Evolutionary conservation across 2,888 invertebrate genomes (phyloP).

Genomic region (Leptinotarsa haldemani): DNA sequence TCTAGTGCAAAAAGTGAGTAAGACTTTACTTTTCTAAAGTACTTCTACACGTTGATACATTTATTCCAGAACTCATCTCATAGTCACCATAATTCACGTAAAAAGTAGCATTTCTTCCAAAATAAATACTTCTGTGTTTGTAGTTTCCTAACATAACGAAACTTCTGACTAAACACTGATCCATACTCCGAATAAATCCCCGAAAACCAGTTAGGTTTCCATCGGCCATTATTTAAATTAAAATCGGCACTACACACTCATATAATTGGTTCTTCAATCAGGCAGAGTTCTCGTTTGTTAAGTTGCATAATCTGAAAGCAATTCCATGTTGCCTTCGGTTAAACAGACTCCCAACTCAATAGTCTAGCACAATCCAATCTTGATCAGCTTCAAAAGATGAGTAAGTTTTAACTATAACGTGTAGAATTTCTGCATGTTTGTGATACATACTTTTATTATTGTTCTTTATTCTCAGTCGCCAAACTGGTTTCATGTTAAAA

Average conservation of each 20-base stretch:
- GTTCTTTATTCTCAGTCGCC: too few species aligned
- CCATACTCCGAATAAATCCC: background rate
- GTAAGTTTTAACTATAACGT: background rate
- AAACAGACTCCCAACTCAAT: slow-evolving; percentile 41
- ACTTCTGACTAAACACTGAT: background rate
- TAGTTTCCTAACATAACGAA: background rate
- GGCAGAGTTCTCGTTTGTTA: slow-evolving; percentile 48
- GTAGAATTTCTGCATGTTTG: too few species aligned
- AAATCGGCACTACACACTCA: slow-evolving; percentile 35
- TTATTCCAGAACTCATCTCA: too few species aligned
- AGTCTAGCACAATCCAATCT: slow-evolving; percentile 38
- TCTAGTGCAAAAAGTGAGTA: too few species aligned
- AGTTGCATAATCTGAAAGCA: slow-evolving; percentile 52
- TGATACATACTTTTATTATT: too few species aligned
- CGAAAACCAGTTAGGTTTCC: slow-evolving; percentile 22
- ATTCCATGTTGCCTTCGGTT: slow-evolving; percentile 47
- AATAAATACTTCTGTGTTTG: too few species aligned
- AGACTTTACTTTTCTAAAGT: too few species aligned
- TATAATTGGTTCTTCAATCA: slow-evolving; percentile 43
- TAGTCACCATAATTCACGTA: too few species aligned
- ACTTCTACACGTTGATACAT: too few species aligned
- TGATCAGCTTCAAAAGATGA: slow-evolving; percentile 8
- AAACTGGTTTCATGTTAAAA: too few species aligned
- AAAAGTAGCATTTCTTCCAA: too few species aligned
- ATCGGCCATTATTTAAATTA: slow-evolving; percentile 39